phyloP scores from a whole-genome alignment of 2,797 vertebrate genomes.

The Rhinogobio ventralis region DNA sequence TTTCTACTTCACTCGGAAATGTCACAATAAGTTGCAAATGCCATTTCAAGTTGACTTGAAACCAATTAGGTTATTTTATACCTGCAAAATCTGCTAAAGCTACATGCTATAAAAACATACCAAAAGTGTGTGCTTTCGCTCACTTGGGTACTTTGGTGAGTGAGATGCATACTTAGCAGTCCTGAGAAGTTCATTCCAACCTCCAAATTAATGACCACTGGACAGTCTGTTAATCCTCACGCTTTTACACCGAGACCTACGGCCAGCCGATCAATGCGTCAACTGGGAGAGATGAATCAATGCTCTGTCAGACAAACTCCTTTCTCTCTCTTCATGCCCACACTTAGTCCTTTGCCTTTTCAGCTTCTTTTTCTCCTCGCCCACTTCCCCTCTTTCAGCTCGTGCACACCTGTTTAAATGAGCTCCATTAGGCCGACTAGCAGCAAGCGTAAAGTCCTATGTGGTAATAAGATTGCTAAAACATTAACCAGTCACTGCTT shows the following conservation, averaged over 20 bases:
- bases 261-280: conserved; percentile 63
- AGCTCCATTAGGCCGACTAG: conserved; percentile 27
- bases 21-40: background rate
- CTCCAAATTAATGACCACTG: conserved; percentile 65
- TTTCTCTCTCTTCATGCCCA: conserved; percentile 41
- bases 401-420: conserved; percentile 40
- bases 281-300: conserved; percentile 49
- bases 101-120: background rate
- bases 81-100: background rate
- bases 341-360: conserved; percentile 64
- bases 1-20: background rate
- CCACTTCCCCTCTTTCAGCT: conserved; percentile 33
- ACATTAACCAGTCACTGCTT: conserved; percentile 49
- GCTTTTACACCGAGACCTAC: conserved; percentile 69
- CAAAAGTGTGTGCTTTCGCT: background rate
- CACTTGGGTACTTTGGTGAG: conserved; percentile 33
- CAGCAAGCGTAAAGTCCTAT: conserved; percentile 28
- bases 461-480: conserved; percentile 33
- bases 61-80: background rate
- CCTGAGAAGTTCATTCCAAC: conserved; percentile 64
- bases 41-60: background rate
- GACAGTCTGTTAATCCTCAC: conserved; percentile 68
- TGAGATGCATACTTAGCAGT: conserved; percentile 64
- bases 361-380: conserved; percentile 34
- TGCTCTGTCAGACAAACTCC: conserved; percentile 59